Evolutionary conservation across 2,797 vertebrate genomes (phyloP), one percentile per base, ranked within the genome.

Genomic region (Anabas testudineus): DNA sequence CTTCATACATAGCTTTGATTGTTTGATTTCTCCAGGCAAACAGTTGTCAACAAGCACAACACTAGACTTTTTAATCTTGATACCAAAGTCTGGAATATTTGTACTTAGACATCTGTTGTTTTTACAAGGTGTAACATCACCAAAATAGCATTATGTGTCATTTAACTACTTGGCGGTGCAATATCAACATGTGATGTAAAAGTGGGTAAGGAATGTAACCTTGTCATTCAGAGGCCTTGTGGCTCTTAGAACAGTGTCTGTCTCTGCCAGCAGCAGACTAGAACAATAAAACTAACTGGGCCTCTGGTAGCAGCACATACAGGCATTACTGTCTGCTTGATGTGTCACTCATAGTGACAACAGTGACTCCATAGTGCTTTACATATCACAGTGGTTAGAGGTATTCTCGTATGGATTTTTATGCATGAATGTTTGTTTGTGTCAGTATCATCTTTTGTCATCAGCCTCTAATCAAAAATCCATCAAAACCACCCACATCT

Each of bases 341-440:
- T 56, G 67, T 67, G 37, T 71, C 28, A 63, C 24, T 59, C 28
- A 37, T 53, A 4, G 13, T 53, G 42, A 53, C 67, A 71, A 52
- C 57, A 37, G 21, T 19, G 59, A 34, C 28, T 62, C 48, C 66
- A 58, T 53, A 46, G 42, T 61, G 41, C 45, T 61, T 65, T 52
- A 51, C 55, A 43, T 49, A 26, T 32, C 19, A 16, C 62, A 46
- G 9, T 3, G n/a, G 7, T 42, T 48, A 47, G 32, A 37, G 12
- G 18, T 60, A 12, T 10, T 39, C 12, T 34, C 22, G 26, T 32
- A 9, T 30, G 26, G 62, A 22, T 18, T 16, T 51, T 26, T 28
- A 28, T 28, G 7, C 7, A 32, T 32, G 30, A 30, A 32, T 32
- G 30, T 10, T 16, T 45, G 39, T 32, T 49, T 59, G 51, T 19